Evolutionary conservation across 2,888 invertebrate genomes (phyloP).

Genomic region (Iselma pallidipennis): DNA sequence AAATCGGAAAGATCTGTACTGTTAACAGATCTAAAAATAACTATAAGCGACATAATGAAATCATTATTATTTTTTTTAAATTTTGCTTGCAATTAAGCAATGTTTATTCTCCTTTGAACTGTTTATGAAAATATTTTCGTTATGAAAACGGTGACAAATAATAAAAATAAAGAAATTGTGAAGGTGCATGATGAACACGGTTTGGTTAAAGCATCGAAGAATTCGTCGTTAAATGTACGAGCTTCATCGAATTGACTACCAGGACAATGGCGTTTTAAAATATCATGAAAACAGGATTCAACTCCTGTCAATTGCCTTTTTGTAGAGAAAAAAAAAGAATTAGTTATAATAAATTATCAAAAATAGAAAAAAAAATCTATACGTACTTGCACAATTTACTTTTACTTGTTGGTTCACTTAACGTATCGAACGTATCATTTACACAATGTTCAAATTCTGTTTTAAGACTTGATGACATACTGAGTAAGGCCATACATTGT

Average conservation of each 20-base stretch:
- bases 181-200: not conserved
- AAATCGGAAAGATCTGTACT: too few relatives aligned
- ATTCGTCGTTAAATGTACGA: not conserved
- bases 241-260: not conserved
- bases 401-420: not conserved
- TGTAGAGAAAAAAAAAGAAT: not conserved
- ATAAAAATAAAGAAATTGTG: not conserved
- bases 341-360: not conserved
- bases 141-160: not conserved
- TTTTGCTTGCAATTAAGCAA: too few relatives aligned
- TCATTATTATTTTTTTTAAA: too few relatives aligned
- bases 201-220: not conserved
- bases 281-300: not conserved
- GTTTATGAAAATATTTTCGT: not conserved
- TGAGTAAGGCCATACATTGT: not conserved
- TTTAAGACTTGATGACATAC: not conserved
- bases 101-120: too few relatives aligned
- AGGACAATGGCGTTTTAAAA: not conserved
- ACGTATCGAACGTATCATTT: not conserved
- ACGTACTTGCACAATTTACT: not conserved
- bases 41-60: too few relatives aligned
- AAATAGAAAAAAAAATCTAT: too few relatives aligned
- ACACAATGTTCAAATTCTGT: not conserved
- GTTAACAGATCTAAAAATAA: too few relatives aligned
- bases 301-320: not conserved